Base-by-base conservation (phyloP, 2,113 vertebrate genomes). In the Chaetorhynchus papuensis region DNA sequence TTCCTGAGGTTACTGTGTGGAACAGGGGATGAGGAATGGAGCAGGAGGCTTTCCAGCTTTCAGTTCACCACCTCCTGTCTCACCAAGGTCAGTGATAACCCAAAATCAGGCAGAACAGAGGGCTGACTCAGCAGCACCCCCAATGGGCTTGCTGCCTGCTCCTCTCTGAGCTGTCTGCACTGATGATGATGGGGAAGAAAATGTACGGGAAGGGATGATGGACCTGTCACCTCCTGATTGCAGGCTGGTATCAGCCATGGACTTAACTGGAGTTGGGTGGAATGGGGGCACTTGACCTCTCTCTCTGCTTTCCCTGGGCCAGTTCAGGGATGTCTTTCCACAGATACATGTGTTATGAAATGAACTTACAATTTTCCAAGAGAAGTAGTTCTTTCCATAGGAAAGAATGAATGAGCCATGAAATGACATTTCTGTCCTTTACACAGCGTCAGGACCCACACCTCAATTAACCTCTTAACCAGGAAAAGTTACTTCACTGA, bases 1-100 rank as follows among this genome's bases (percentile, higher is more conserved):
- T 87, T 85, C 93, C 88, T 56, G 64, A 90, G 90, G 90, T 76
- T 83, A 81, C 14, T 24, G 11, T 39, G 26, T 10, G 49, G 71
- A 83, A 22, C 30, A 47, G 44, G 50, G 23, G 19, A 54, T 39
- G n/a, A 72, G 20, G 39, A 86, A 49, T 0, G 3, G 64, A 71
- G 18, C 15, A 60, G 17, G 37, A 56, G n/a, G 20, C 10, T 76
- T 92, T 90, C 42, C 79, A 90, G 75, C 50, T 86, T 71, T 89
- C 71, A 70, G 54, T n/a, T 94, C 69, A 50, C 17, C 44, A 14
- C 37, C 33, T 87, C 23, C 15, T 78, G 11, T 42, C 56, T 71
- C 45, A 60, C 12, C 79, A 90, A 63, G 41, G 50, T 68, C 68
- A 78, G 39, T 9, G 17, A 66, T 5, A n/a, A 28, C 6, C 8